These are phyloP conservation scores for Amiota minor DNA, from an alignment of 2,888 invertebrate genomes.

Conservation along the genomic window DNA sequence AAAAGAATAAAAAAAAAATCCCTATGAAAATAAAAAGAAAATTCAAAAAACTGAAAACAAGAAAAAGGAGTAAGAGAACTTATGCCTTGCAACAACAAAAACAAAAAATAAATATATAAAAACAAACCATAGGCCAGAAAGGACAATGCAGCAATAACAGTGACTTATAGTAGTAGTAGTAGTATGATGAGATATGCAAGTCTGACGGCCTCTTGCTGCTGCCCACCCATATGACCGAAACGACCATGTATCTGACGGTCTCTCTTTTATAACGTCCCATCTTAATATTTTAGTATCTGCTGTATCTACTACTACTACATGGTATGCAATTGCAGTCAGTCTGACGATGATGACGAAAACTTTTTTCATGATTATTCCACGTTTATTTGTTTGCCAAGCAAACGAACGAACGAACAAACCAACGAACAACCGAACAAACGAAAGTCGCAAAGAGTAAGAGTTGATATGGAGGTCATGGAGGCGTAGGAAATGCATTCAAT, in stretches of 20 bases:
- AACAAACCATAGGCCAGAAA: constrained; percentile 13
- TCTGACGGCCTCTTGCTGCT: too few relatives aligned
- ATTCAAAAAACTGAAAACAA: neutral
- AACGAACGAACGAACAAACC: neutral
- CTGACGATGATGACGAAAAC: constrained; percentile 3
- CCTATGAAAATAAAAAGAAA: neutral
- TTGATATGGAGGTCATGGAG: constrained; percentile 32
- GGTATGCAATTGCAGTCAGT: constrained; percentile 24
- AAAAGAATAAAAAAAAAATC: neutral
- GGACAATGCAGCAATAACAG: constrained; percentile 22
- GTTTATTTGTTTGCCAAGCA: constrained; percentile 21
- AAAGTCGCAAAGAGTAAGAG: constrained; percentile 18
- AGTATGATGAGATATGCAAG: neutral
- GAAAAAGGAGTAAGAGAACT: constrained; percentile 1
- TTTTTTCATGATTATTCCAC: constrained; percentile 17
- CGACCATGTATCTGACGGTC: too few relatives aligned
- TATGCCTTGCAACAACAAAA: neutral
- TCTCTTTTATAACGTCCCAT: too few relatives aligned
- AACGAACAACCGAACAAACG: too few relatives aligned
- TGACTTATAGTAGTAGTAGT: neutral
- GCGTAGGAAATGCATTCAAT: constrained; percentile 56
- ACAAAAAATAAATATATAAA: too few relatives aligned
- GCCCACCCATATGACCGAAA: too few relatives aligned
- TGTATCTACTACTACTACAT: neutral
- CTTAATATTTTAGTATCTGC: too few relatives aligned